A percentile compares a stretch with the other conserved stretches of the same genome.
phyloP scores from a whole-genome alignment of 2,888 invertebrate genomes.

The Sabatieria punctata region DNA sequence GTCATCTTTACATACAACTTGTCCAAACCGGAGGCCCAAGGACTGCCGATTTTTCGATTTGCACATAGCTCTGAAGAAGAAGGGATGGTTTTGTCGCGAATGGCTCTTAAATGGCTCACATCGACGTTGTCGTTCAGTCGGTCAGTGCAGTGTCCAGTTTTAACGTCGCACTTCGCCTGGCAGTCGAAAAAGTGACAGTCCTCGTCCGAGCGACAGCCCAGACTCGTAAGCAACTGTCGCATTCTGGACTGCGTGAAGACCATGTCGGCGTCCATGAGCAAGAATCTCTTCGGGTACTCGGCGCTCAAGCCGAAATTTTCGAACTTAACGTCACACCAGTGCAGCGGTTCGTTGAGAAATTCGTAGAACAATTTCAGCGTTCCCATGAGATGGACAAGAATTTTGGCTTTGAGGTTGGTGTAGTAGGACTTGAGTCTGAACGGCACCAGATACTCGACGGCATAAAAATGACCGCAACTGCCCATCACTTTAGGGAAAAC shows the following conservation, averaged over 20 bases:
- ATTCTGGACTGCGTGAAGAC: slow-evolving; percentile 27
- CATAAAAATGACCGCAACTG: slow-evolving; percentile 37
- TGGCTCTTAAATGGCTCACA: slow-evolving; percentile 18
- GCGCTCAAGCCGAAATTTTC: slow-evolving; percentile 31
- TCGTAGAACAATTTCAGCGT: slow-evolving; percentile 31
- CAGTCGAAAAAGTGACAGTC: slow-evolving; percentile 26
- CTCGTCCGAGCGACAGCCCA: slow-evolving; percentile 19
- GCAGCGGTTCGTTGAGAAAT: slow-evolving; percentile 33
- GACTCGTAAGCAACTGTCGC: slow-evolving; percentile 15
- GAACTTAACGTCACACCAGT: slow-evolving; percentile 38
- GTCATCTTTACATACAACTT: too few relatives aligned
- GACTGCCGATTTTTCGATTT: too few relatives aligned
- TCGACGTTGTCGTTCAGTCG: slow-evolving; percentile 27
- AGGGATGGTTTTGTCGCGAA: too few relatives aligned
- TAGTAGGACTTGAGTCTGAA: slow-evolving; percentile 30
- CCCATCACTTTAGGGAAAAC: slow-evolving; percentile 30
- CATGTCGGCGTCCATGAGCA: slow-evolving; percentile 28
- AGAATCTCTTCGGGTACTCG: slow-evolving; percentile 16
- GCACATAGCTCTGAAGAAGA: too few relatives aligned
- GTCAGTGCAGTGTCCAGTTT: slow-evolving; percentile 20
- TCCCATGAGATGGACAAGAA: slow-evolving; percentile 32
- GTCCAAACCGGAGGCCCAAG: too few relatives aligned
- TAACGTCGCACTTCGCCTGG: slow-evolving; percentile 15
- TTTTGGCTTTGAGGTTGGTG: slow-evolving; percentile 29
- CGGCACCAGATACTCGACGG: slow-evolving; percentile 31